Base-by-base conservation (phyloP, 2,888 invertebrate species). In the Agrotis puta region DNA sequence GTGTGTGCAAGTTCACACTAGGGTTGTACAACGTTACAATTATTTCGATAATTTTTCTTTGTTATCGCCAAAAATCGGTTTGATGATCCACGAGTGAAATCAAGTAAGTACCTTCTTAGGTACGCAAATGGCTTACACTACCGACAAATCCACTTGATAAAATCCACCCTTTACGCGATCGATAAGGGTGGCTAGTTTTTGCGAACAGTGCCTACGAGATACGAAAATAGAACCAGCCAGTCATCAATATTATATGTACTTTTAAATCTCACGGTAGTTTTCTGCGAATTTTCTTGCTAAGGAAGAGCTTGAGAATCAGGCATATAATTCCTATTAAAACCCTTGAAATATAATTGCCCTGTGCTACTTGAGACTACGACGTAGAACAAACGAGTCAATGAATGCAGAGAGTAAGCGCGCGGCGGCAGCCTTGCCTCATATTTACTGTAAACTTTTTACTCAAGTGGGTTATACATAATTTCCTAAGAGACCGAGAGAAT, bases 401-500 rank as follows among this genome's bases (percentile, higher is more conserved):
- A 74, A 59, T 48, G 33, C 27, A 58, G 18, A n/a, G 20, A 48
- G 51, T 16, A 33, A 53, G 58, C 16, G 50, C 22, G 39, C 43
- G 58, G 48, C 43, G 53, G 54, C 45, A 51, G 20, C 27, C 48
- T 43, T 24, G 24, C 20, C 39, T 57, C 27, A 59, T 64, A 50
- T 61, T 71, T 39, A 61, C 54, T 33, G 39, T 66, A 59, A 66
- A 50, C 53, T 47, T 54, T 63, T 58, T 48, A 56, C 48, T 27
- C 20, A 47, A 63, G 58, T 39, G 18, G 50, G 53, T 58, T 65
- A 67, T 16, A 39, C 50, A 54, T 79, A 47, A 75, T 78, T 79
- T 75, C 70, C 70, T 66, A 14, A 33, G 76, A 70, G 80, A 78
- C 56, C 22, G 13, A n/a, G 50, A 74, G 48, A 13, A 56, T 74